phyloP scores from a whole-genome alignment of 2,113 vertebrate genomes.

The Cyanoderma ruficeps region DNA sequence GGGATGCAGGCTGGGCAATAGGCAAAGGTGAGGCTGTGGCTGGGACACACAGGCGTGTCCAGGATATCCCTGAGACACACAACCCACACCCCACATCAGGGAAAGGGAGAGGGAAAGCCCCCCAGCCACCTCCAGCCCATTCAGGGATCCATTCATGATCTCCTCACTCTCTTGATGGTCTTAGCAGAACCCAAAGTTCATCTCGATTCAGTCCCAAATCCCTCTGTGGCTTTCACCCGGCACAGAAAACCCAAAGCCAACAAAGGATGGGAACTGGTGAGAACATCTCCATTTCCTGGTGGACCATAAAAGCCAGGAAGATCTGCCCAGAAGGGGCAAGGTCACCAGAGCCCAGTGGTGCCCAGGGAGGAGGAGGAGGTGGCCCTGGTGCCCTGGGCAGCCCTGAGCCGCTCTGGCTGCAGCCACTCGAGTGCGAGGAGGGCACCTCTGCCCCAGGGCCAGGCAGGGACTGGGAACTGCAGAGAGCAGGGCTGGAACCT shows the following conservation, averaged over 20 bases:
- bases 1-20: neutral
- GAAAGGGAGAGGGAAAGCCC: neutral
- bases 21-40: neutral
- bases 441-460: neutral
- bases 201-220: neutral
- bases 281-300: neutral
- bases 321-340: neutral
- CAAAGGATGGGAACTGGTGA: neutral
- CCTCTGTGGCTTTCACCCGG: neutral
- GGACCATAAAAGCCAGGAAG: neutral
- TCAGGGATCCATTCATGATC: neutral
- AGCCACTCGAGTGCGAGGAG: neutral
- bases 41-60: rapidly evolving
- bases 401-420: neutral
- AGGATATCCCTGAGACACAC: neutral
- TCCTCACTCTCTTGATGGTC: neutral
- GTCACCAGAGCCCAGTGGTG: neutral
- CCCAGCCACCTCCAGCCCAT: neutral
- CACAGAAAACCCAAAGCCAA: neutral
- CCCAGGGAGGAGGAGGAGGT: neutral
- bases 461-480: rapidly evolving
- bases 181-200: neutral
- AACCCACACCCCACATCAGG: neutral
- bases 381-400: neutral
- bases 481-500: neutral